These are phyloP conservation scores for Leptopilina boulardi DNA, from an alignment of 1,140 invertebrate genomes.

Conservation along the genomic window DNA sequence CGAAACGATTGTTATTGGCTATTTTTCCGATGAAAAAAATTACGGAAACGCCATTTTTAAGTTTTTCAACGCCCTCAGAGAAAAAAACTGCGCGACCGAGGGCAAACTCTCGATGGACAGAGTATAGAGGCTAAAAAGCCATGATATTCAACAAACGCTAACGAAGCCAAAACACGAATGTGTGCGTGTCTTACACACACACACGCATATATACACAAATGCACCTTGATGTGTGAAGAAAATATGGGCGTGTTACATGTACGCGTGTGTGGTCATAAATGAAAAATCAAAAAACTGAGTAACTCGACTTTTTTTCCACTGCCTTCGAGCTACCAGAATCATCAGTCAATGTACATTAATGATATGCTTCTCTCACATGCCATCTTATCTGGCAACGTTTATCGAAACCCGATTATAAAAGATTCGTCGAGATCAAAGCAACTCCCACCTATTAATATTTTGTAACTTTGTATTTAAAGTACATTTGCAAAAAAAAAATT, in stretches of 20 bases:
- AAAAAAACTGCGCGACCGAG: too few species aligned
- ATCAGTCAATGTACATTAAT: constrained; percentile 26
- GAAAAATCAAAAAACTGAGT: constrained; percentile 16
- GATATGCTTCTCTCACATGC: constrained; percentile 3
- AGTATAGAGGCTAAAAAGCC: constrained; percentile 73
- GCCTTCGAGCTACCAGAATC: constrained; percentile 3
- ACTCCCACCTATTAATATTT: neutral
- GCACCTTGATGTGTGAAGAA: neutral
- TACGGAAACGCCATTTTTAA: too few species aligned
- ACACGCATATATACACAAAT: neutral
- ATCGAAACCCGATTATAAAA: neutral
- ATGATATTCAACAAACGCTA: constrained; percentile 72
- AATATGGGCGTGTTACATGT: constrained; percentile 5
- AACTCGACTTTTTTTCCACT: neutral
- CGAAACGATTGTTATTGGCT: too few species aligned
- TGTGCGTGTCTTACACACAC: neutral
- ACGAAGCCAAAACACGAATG: constrained; percentile 61
- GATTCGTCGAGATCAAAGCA: neutral
- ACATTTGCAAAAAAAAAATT: too few species aligned
- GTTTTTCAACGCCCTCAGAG: too few species aligned
- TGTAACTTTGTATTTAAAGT: neutral
- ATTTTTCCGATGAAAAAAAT: too few species aligned
- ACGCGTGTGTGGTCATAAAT: constrained; percentile 17
- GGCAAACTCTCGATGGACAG: too few species aligned
- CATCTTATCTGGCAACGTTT: neutral